Evolutionary conservation across 2,888 invertebrate species (phyloP).

Genomic region (Dasypolia templi): DNA sequence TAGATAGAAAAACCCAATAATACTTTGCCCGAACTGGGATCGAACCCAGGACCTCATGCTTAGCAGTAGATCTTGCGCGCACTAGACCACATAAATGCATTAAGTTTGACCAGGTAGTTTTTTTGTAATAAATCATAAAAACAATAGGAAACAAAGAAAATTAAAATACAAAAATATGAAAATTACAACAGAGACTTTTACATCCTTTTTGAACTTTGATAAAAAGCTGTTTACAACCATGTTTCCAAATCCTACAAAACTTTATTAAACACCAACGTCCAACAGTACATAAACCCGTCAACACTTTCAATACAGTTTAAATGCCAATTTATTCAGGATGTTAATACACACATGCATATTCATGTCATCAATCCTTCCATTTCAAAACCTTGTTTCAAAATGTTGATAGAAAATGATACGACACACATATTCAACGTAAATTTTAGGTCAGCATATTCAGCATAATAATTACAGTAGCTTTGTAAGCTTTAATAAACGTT

Average conservation of each 20-base stretch:
- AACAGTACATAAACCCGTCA: constrained; percentile 3
- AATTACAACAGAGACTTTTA: too few relatives aligned
- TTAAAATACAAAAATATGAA: too few relatives aligned
- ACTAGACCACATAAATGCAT: too few relatives aligned
- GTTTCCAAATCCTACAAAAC: background rate
- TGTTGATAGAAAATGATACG: constrained; percentile 55
- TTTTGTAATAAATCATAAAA: too few relatives aligned
- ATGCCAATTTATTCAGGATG: constrained; percentile 48
- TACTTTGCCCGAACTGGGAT: too few relatives aligned
- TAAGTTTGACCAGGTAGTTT: too few relatives aligned
- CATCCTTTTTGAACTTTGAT: background rate
- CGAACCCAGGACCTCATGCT: too few relatives aligned
- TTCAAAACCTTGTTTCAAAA: constrained; percentile 55
- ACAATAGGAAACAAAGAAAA: too few relatives aligned
- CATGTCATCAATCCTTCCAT: constrained; percentile 39
- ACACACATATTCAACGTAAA: constrained; percentile 56
- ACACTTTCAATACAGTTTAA: constrained; percentile 30
- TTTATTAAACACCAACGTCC: background rate
- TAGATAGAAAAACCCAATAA: too few relatives aligned
- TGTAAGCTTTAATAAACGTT: constrained; percentile 62
- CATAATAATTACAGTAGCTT: constrained; percentile 49
- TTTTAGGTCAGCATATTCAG: constrained; percentile 58
- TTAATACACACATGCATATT: constrained; percentile 48
- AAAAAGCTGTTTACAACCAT: background rate
- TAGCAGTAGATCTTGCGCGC: too few relatives aligned